These are phyloP conservation scores for Spilosoma lubricipeda DNA, from an alignment of 2,888 invertebrate genomes.

Conservation along the genomic window DNA sequence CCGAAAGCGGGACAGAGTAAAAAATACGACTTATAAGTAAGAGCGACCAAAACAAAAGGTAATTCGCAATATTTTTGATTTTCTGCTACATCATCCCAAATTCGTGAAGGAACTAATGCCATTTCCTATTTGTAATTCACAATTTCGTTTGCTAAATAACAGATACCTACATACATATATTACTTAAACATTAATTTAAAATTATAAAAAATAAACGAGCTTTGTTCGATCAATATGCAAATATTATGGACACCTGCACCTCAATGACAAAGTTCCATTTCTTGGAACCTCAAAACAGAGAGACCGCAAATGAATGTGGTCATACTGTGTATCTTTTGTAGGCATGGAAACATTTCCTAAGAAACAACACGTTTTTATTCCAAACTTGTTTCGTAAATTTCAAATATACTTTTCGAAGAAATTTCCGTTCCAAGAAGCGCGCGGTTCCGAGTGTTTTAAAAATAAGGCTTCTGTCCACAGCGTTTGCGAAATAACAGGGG, in stretches of 20 bases:
- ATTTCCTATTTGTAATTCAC: too few relatives aligned
- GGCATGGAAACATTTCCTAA: conserved; percentile 5
- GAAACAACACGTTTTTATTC: conserved; percentile 1
- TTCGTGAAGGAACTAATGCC: too few relatives aligned
- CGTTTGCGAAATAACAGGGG: neutral
- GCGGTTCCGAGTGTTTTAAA: neutral
- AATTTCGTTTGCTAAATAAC: too few relatives aligned
- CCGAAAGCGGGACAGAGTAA: too few relatives aligned
- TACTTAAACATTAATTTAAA: neutral
- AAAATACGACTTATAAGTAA: too few relatives aligned
- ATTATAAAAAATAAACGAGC: neutral
- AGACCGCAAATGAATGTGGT: conserved; percentile 18
- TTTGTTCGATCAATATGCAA: neutral
- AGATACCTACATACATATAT: too few relatives aligned
- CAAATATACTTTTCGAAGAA: neutral
- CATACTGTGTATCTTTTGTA: neutral
- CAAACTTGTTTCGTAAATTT: conserved; percentile 4
- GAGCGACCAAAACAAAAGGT: too few relatives aligned
- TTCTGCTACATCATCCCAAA: too few relatives aligned
- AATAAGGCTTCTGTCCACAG: neutral
- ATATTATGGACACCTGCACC: neutral
- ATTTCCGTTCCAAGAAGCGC: neutral
- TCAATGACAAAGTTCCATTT: conserved; percentile 18
- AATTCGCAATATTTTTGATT: too few relatives aligned
- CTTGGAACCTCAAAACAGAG: conserved; percentile 22